A percentile compares a stretch with the other conserved stretches of the same genome.
Conservation (phyloP, 2,797 vertebrate genomes). For the Neosilurus hyrtlii region DNA sequence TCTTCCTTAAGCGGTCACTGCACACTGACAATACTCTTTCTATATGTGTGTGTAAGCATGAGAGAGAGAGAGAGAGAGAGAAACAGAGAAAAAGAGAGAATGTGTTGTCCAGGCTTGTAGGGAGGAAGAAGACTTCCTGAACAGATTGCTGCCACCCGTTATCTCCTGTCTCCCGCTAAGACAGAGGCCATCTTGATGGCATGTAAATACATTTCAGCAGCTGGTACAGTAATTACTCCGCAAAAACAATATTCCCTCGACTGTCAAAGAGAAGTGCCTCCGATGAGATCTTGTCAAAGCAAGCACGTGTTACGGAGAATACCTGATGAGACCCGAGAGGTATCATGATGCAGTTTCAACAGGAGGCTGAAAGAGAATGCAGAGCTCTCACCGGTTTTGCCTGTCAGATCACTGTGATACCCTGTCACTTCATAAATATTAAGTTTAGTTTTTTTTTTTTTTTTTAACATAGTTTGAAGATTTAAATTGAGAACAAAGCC, state of each 20-base stretch:
- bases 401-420: conserved; percentile 25
- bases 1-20: conserved; percentile 51
- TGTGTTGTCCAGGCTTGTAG: conserved; percentile 22
- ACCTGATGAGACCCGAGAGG: conserved; percentile 55
- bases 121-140: conserved; percentile 32
- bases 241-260: conserved; percentile 57
- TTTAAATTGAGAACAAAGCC: neutral
- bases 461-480: neutral
- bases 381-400: conserved; percentile 10
- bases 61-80: neutral
- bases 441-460: neutral
- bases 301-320: conserved; percentile 44
- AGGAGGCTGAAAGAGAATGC: conserved; percentile 23
- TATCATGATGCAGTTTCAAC: conserved; percentile 37
- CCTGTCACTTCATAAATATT: conserved; percentile 24
- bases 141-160: conserved; percentile 55
- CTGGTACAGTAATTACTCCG: conserved; percentile 60
- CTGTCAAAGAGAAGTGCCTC: conserved; percentile 49
- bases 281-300: conserved; percentile 58
- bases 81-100: neutral
- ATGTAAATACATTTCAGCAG: conserved; percentile 62
- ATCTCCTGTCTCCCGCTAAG: conserved; percentile 44
- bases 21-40: conserved; percentile 45
- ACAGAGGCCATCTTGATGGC: conserved; percentile 52
- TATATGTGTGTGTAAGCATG: neutral